Conservation (phyloP, 1,140 invertebrate genomes). For the Sitophilus oryzae region DNA sequence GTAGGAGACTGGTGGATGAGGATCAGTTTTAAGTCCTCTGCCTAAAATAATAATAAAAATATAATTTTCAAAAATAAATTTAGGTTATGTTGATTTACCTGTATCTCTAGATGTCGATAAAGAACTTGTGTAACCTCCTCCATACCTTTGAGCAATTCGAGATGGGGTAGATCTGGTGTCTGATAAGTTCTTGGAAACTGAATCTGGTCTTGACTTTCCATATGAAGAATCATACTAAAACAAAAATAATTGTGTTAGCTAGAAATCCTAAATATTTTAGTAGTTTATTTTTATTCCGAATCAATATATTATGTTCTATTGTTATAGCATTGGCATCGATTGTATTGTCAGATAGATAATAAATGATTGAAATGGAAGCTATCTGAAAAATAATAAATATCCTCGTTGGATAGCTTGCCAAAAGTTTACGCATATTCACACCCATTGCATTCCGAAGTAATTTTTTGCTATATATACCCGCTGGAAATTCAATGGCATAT, state of each 20-base stretch:
- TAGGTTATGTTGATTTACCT: neutral
- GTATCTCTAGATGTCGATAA: slow-evolving; percentile 4
- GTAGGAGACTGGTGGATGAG: slow-evolving; percentile 40
- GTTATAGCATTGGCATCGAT: too few relatives aligned
- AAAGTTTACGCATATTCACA: neutral
- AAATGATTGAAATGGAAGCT: too few relatives aligned
- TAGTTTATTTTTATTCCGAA: too few relatives aligned
- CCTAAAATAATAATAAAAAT: slow-evolving; percentile 13
- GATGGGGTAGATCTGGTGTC: slow-evolving; percentile 27
- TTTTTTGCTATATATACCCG: neutral
- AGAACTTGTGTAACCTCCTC: slow-evolving; percentile 24
- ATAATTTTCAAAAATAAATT: neutral
- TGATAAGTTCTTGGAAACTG: slow-evolving; percentile 18
- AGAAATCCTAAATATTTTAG: too few relatives aligned
- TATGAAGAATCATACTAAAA: slow-evolving; percentile 34
- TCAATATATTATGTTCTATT: too few relatives aligned
- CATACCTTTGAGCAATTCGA: slow-evolving; percentile 30
- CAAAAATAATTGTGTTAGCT: too few relatives aligned
- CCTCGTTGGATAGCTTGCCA: neutral
- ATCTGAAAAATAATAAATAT: too few relatives aligned
- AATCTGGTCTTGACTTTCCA: slow-evolving; percentile 21
- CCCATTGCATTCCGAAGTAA: neutral
- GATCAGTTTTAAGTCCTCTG: slow-evolving; percentile 32
- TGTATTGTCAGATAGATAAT: too few relatives aligned
- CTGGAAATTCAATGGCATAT: neutral